These are phyloP conservation scores for Acronicta aceris DNA, from an alignment of 2,888 invertebrate genomes.

Conservation along the genomic window DNA sequence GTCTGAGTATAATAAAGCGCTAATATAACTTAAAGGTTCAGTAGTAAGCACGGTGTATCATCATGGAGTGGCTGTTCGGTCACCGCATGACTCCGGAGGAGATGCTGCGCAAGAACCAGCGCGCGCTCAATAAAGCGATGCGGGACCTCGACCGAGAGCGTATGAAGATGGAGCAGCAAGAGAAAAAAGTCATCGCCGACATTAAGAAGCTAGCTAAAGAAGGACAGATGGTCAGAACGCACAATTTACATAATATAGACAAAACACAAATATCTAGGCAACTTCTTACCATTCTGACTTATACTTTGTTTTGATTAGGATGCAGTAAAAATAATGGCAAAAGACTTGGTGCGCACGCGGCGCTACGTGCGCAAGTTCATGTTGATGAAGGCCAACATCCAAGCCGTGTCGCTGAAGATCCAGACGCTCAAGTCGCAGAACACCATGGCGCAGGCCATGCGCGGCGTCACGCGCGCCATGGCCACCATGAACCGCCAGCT, in stretches of 20 bases:
- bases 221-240: slow-evolving; percentile 96
- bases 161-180: slow-evolving; percentile 99
- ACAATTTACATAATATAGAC: too few species aligned
- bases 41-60: slow-evolving; percentile 34
- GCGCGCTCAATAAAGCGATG: slow-evolving; percentile 99
- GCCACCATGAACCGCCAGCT: slow-evolving; percentile 98
- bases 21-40: slow-evolving; percentile 5
- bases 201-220: slow-evolving; percentile 99
- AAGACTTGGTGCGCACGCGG: slow-evolving; percentile 98
- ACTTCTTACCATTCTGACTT: neutral
- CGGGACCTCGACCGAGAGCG: slow-evolving; percentile 98
- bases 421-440: slow-evolving; percentile 99
- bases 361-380: slow-evolving; percentile 99
- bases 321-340: slow-evolving; percentile 99
- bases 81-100: slow-evolving; percentile 99
- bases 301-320: slow-evolving; percentile 89
- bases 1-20: too few species aligned
- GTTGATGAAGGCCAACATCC: slow-evolving; percentile 99
- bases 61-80: slow-evolving; percentile 98
- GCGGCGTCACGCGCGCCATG: slow-evolving; percentile 99
- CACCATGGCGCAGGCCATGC: slow-evolving; percentile 99
- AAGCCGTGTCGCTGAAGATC: slow-evolving; percentile 98
- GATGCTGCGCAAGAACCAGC: slow-evolving; percentile 99
- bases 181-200: slow-evolving; percentile 99
- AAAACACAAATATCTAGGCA: neutral